phyloP scores from a whole-genome alignment of 2,113 vertebrate species.

The Bucco capensis region DNA sequence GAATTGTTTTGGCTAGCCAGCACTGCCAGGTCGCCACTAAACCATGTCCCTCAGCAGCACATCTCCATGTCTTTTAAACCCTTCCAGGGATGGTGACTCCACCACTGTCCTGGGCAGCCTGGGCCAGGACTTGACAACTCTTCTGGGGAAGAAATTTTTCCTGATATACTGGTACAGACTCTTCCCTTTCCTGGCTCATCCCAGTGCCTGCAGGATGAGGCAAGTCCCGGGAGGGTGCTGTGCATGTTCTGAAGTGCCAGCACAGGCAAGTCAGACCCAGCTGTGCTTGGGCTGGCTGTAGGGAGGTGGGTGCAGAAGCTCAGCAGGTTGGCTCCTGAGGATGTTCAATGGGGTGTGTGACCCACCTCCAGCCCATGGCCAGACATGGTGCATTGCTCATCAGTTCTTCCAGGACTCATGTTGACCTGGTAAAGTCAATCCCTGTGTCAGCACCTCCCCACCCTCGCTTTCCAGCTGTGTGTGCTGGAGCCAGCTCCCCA shows the following conservation, averaged over 20 bases:
- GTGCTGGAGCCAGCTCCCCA: not conserved
- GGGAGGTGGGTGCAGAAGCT: not conserved
- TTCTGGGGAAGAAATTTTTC: not conserved
- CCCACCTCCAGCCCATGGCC: not conserved
- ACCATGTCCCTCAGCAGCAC: not conserved
- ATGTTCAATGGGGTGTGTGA: rapidly evolving
- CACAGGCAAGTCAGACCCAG: rapidly evolving
- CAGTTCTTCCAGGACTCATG: not conserved
- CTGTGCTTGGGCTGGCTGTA: not conserved
- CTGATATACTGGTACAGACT: not conserved
- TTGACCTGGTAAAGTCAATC: not conserved
- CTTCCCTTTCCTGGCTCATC: not conserved
- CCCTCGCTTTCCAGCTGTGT: not conserved
- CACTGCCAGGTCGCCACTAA: not conserved
- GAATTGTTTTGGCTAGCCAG: not conserved
- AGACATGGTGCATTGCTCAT: not conserved
- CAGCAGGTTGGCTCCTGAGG: not conserved
- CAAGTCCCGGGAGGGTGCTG: not conserved
- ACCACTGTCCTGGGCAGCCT: not conserved
- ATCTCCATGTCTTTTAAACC: not conserved
- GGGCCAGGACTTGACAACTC: not conserved
- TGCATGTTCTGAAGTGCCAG: too few species aligned
- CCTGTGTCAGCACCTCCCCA: not conserved
- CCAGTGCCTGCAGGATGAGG: not conserved
- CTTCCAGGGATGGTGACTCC: not conserved